These are phyloP conservation scores for Xenops minutus DNA, from an alignment of 2,797 vertebrate genomes.

Conservation along the genomic window DNA sequence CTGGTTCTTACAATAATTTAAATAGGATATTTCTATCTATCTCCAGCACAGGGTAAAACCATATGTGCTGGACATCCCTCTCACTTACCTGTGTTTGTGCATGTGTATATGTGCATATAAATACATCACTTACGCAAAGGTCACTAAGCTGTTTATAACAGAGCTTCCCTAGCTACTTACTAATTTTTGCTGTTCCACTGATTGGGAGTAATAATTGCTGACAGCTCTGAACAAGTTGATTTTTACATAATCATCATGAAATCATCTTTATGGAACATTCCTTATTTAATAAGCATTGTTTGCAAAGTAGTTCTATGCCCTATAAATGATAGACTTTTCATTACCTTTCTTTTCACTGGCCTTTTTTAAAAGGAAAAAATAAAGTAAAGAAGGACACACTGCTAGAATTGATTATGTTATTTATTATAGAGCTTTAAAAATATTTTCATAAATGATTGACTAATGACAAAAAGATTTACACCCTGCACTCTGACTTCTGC, in stretches of 20 bases:
- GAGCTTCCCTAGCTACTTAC: background rate
- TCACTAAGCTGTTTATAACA: background rate
- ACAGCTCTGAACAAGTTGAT: background rate
- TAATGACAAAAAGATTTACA: constrained; percentile 38
- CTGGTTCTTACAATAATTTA: background rate
- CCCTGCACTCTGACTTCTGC: background rate
- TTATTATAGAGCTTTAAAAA: constrained; percentile 17
- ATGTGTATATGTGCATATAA: background rate
- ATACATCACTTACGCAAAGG: background rate
- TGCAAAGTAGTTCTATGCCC: constrained; percentile 24
- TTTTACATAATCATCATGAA: background rate
- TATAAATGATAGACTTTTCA: constrained; percentile 1
- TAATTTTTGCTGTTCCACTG: background rate
- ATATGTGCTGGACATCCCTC: background rate
- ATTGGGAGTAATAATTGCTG: background rate
- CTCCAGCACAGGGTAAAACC: background rate
- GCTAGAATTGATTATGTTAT: constrained; percentile 2
- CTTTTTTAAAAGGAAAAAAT: background rate
- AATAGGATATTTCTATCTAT: background rate
- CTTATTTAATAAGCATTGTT: background rate
- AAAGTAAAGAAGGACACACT: background rate
- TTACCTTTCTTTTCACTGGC: background rate
- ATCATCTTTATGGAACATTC: background rate
- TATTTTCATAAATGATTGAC: background rate
- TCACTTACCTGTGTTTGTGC: background rate